Percentiles rank a stretch among this genome's conserved stretches.
These are phyloP conservation scores for Aphidius colemani DNA, from an alignment of 2,888 invertebrate genomes.

Conservation along the genomic window DNA sequence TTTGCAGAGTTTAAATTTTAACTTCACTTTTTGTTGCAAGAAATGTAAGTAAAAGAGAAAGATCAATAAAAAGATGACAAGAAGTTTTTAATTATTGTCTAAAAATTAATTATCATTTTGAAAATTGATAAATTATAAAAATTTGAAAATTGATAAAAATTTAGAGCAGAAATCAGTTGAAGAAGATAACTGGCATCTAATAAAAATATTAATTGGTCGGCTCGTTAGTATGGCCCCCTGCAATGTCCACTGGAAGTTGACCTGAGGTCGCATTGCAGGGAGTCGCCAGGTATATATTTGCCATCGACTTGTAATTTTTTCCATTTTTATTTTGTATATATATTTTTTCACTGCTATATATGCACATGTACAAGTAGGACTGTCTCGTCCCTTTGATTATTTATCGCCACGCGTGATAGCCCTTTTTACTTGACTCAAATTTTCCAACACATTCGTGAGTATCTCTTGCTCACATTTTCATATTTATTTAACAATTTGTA, in stretches of 20 bases:
- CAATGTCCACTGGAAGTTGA: slow-evolving; percentile 53
- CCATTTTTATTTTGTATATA: slow-evolving; percentile 33
- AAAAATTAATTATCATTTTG: too few species aligned
- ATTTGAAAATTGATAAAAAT: slow-evolving; percentile 7
- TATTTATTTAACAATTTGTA: not conserved
- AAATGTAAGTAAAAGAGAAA: too few species aligned
- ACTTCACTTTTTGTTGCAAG: too few species aligned
- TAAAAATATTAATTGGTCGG: slow-evolving; percentile 59
- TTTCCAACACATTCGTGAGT: slow-evolving; percentile 3
- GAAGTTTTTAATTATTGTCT: too few species aligned
- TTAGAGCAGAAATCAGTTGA: not conserved
- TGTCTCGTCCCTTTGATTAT: slow-evolving; percentile 19
- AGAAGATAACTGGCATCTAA: slow-evolving; percentile 41
- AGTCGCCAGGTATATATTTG: slow-evolving; percentile 51
- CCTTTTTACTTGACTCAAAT: slow-evolving; percentile 3
- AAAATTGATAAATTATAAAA: slow-evolving; percentile 2
- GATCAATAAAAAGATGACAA: too few species aligned
- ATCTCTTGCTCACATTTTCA: not conserved
- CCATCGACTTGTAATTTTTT: slow-evolving; percentile 42
- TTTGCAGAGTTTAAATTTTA: too few species aligned
- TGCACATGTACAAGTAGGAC: too few species aligned
- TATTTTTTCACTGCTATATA: slow-evolving; percentile 8
- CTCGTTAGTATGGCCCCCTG: slow-evolving; percentile 59
- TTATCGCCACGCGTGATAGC: slow-evolving; percentile 25
- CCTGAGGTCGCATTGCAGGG: slow-evolving; percentile 56